phyloP scores from a whole-genome alignment of 2,797 vertebrate species.

The Malacoctenus gilli region DNA sequence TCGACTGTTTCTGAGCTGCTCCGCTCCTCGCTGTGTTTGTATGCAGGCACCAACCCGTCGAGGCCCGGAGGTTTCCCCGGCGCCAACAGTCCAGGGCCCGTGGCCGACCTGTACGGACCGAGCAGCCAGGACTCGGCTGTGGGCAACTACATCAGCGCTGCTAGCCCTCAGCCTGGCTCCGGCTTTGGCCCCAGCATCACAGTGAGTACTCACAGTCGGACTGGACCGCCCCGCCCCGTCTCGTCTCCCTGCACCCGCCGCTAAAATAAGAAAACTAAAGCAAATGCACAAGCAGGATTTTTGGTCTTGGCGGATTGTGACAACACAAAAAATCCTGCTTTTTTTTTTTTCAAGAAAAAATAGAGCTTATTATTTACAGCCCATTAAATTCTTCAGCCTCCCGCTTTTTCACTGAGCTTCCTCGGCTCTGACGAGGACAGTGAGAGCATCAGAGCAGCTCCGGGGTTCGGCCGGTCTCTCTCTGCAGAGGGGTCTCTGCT shows the following conservation, averaged over 20 bases:
- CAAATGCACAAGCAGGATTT: constrained; percentile 15
- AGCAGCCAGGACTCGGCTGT: constrained; percentile 96
- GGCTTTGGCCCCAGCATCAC: constrained; percentile 95
- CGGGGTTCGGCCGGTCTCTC: constrained; percentile 11
- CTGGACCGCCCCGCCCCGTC: no score
- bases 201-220: constrained; percentile 82
- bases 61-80: constrained; percentile 96
- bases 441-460: constrained; percentile 1
- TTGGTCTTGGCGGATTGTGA: constrained; percentile 22
- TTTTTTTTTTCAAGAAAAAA: constrained; percentile 1
- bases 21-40: constrained; percentile 86
- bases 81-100: constrained; percentile 96
- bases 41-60: constrained; percentile 93
- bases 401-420: neutral
- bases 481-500: constrained; percentile 2
- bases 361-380: constrained; percentile 20
- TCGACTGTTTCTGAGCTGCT: constrained; percentile 84
- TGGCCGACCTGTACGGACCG: constrained; percentile 94
- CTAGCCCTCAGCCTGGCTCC: constrained; percentile 96
- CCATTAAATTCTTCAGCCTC: no score
- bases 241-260: constrained; percentile 14
- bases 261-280: constrained; percentile 45
- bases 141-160: constrained; percentile 87
- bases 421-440: constrained; percentile 10
- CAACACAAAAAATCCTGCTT: constrained; percentile 10